These are phyloP conservation scores for Protobothrops mucrosquamatus DNA, from an alignment of 2,113 vertebrate species.

Conservation along the genomic window DNA sequence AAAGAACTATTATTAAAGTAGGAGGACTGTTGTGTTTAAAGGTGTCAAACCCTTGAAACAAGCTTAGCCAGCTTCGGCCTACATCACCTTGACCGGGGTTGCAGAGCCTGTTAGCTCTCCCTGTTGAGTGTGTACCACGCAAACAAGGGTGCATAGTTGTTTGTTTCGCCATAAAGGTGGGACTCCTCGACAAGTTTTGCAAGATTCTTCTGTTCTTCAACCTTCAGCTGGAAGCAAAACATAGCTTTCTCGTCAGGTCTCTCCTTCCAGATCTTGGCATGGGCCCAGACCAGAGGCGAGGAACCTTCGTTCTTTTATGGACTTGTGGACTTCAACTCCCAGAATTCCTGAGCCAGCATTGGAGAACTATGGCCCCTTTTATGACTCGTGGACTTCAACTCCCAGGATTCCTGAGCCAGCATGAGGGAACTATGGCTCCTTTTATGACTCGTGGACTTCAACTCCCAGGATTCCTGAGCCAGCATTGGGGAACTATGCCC, in stretches of 20 bases:
- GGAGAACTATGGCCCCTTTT: too few species aligned
- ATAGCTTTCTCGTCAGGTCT: background rate
- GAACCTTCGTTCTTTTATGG: too few species aligned
- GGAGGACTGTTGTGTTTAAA: rapidly evolving
- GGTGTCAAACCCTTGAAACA: background rate
- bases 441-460: too few species aligned
- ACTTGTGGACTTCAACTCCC: too few species aligned
- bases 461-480: too few species aligned
- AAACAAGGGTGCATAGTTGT: rapidly evolving
- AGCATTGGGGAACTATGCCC: background rate
- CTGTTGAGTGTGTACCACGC: background rate
- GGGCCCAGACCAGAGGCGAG: background rate
- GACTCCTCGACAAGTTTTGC: background rate
- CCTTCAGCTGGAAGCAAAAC: background rate
- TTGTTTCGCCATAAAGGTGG: background rate
- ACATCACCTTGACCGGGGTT: background rate
- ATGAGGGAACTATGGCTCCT: too few species aligned
- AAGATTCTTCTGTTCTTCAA: background rate
- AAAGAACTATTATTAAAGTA: background rate
- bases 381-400: too few species aligned
- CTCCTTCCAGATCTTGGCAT: background rate
- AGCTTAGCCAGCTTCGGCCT: background rate
- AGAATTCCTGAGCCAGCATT: too few species aligned
- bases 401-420: too few species aligned
- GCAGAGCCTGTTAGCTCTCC: background rate